Conservation (phyloP, 2,797 vertebrate species). For the Odontamblyopus rebecca region DNA sequence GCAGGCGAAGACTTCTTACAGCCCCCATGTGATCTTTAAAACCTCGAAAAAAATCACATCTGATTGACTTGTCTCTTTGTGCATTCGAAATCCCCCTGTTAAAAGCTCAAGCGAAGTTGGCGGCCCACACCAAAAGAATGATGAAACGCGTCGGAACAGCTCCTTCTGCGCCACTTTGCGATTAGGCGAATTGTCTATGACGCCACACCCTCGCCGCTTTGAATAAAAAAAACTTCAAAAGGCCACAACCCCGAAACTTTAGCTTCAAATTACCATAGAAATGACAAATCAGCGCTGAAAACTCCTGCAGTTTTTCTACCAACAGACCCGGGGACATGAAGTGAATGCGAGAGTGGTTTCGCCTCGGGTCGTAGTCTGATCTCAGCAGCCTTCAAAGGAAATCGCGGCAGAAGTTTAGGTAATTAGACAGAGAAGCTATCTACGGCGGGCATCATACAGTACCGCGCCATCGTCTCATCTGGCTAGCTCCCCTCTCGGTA, state of each 20-base stretch:
- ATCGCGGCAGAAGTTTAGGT: slow-evolving; percentile 68
- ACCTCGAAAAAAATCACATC: background rate
- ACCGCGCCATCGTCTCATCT: slow-evolving; percentile 48
- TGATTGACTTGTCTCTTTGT: background rate
- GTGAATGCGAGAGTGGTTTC: slow-evolving; percentile 54
- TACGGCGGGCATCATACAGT: slow-evolving; percentile 51
- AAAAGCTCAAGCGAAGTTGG: slow-evolving; percentile 5
- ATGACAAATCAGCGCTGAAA: slow-evolving; percentile 60
- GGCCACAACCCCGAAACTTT: slow-evolving; percentile 45
- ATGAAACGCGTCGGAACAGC: slow-evolving; percentile 15
- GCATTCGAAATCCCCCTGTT: background rate
- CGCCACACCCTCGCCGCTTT: slow-evolving; percentile 24
- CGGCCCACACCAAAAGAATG: slow-evolving; percentile 11
- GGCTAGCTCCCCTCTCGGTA: slow-evolving; percentile 46
- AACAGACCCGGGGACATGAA: slow-evolving; percentile 40
- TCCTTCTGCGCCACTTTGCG: slow-evolving; percentile 26
- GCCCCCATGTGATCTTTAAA: background rate
- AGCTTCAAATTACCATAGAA: slow-evolving; percentile 59
- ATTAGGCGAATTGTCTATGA: slow-evolving; percentile 23
- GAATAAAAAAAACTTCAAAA: slow-evolving; percentile 47
- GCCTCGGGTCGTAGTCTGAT: slow-evolving; percentile 58
- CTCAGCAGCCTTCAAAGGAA: slow-evolving; percentile 66
- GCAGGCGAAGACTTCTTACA: background rate
- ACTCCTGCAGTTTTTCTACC: slow-evolving; percentile 53
- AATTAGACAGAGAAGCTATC: slow-evolving; percentile 70